These are phyloP conservation scores for Mystacides longicornis DNA, from an alignment of 2,888 invertebrate species.

Conservation along the genomic window DNA sequence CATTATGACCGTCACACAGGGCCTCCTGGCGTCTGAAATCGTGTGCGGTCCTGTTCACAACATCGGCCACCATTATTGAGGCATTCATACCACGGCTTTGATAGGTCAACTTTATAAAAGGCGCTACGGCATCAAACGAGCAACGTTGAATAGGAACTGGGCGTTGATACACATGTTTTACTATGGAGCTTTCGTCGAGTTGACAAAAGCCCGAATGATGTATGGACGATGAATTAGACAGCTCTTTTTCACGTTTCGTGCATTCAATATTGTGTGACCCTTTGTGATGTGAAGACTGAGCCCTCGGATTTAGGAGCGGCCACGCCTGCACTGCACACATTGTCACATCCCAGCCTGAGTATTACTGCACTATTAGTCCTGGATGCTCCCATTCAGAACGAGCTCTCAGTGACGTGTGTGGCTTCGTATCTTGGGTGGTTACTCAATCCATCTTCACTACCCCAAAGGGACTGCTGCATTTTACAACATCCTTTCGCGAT, in stretches of 20 bases:
- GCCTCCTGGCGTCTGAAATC: conserved; percentile 13
- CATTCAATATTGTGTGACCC: conserved; percentile 16
- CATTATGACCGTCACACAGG: conserved; percentile 3
- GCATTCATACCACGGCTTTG: conserved; percentile 16
- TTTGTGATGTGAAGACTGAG: conserved; percentile 3
- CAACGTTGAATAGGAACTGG: conserved; percentile 23
- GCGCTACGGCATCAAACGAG: conserved; percentile 17
- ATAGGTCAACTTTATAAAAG: conserved; percentile 22
- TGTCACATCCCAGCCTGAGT: conserved; percentile 6
- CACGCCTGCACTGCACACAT: conserved; percentile 5
- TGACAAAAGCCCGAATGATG: conserved; percentile 24
- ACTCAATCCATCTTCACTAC: background rate
- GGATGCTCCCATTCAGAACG: background rate
- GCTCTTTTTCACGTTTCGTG: conserved; percentile 21
- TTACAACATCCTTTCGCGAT: too few relatives aligned
- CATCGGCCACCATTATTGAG: conserved; percentile 15
- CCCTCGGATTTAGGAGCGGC: conserved; percentile 1
- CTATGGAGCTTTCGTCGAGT: conserved; percentile 24
- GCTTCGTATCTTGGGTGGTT: background rate
- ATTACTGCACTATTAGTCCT: conserved; percentile 1
- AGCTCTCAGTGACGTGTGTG: background rate
- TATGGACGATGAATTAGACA: conserved; percentile 25
- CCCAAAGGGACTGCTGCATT: too few relatives aligned
- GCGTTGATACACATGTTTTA: conserved; percentile 25
- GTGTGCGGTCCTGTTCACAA: conserved; percentile 24